Base-by-base conservation (phyloP, 1,140 invertebrate genomes). In the Medauroidea extradentata region DNA sequence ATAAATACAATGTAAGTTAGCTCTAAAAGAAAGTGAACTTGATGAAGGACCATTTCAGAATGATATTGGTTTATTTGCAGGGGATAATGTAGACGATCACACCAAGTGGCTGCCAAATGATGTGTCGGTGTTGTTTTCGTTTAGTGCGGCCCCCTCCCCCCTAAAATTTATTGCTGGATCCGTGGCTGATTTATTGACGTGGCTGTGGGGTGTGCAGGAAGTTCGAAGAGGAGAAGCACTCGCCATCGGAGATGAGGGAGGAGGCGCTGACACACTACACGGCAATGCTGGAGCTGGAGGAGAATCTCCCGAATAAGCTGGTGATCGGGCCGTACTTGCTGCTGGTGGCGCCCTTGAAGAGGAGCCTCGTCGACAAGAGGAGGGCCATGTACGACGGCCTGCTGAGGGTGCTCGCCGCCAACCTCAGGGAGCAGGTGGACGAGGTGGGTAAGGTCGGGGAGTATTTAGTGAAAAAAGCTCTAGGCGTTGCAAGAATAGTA, bases 321-420 rank as follows among this genome's bases (percentile, higher is more conserved):
- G 72, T 77, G 19, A 88, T 91, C 49, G 88, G 88, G 0, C 83
- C 87, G 0, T 91, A 87, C 69, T 73, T 77, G 18, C 69, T 90
- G 8, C 83, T 81, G 59, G 78, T 85, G 0, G 79, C 81, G 19
- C 76, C 76, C 9, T 70, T 86, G 2, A 75, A 75, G 53, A 65
- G 75, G 38, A 72, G 74, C 39, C 65, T 87, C 8, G 70, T 81
- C 1, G 80, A 78, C 21, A 91, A 90, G 67, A 71, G 83, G 0
- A 78, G 82, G 24, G 78, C 83, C 18, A 79, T 88, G 23, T 78
- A 78, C 2, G 81, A 78, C n/a, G 79, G 80, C 27, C 69, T 89
- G 5, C 72, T 90, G 0, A 78, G 80, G 5, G 81, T 85, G 71
- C 83, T 88, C 75, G 75, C 79, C 0, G 71, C 74, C 3, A 75